phyloP scores from a whole-genome alignment of 2,797 vertebrate species.

The Ciconia nigra region DNA sequence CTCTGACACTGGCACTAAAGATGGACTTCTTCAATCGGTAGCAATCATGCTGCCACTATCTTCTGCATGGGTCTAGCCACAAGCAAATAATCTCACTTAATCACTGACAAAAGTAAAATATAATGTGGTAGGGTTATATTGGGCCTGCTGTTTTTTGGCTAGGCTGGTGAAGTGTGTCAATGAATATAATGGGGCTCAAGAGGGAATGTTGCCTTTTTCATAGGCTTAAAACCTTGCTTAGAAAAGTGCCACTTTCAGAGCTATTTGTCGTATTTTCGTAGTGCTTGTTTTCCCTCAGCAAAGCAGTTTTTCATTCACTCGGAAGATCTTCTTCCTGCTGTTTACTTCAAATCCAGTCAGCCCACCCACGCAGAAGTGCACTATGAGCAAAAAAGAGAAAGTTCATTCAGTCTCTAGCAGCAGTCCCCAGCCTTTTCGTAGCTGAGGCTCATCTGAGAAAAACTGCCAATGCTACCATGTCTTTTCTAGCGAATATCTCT shows the following conservation, averaged over 20 bases:
- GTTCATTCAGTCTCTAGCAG: background rate
- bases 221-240: background rate
- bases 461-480: background rate
- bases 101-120: background rate
- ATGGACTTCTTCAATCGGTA: background rate
- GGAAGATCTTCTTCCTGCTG: conserved; percentile 5
- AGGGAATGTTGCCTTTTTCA: background rate
- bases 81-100: background rate
- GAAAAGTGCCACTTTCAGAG: background rate
- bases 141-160: background rate
- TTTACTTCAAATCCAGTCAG: conserved; percentile 4
- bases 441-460: background rate
- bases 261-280: background rate
- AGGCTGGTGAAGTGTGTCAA: background rate
- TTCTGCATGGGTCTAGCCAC: background rate
- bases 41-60: background rate
- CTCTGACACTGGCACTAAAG: background rate
- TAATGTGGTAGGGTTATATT: background rate
- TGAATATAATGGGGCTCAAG: background rate
- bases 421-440: background rate
- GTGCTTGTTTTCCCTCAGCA: background rate
- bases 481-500: background rate
- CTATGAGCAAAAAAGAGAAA: background rate
- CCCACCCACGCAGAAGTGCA: background rate
- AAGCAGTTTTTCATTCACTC: conserved; percentile 6